A percentile compares a stretch with the other conserved stretches of the same genome.
Evolutionary conservation across 2,113 vertebrate genomes (phyloP).

Genomic region (Plecturocebus donacophilus): DNA sequence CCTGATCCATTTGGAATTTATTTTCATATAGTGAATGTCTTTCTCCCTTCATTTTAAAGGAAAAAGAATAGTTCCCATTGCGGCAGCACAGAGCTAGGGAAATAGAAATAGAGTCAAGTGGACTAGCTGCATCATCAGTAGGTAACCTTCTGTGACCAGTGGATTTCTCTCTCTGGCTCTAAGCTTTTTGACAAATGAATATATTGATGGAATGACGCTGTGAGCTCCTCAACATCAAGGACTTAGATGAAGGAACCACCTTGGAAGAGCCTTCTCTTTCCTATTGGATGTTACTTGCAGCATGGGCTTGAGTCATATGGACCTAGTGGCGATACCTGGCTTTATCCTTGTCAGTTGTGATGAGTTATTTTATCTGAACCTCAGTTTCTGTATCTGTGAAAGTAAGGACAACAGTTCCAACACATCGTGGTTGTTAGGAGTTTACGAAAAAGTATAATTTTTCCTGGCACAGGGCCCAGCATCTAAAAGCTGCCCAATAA

Average conservation of each 20-base stretch:
- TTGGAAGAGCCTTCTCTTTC: neutral
- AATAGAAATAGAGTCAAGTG: neutral
- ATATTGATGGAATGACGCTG: neutral
- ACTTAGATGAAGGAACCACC: neutral
- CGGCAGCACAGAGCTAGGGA: neutral
- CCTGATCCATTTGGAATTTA: neutral
- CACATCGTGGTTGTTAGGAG: neutral
- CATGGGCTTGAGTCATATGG: neutral
- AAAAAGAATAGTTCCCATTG: neutral
- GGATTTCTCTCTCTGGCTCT: neutral
- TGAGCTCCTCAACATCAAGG: neutral
- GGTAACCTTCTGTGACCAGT: fast-evolving
- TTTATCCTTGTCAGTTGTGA: neutral
- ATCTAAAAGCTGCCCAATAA: neutral
- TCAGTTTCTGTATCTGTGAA: neutral
- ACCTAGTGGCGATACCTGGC: neutral
- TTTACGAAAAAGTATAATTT: neutral
- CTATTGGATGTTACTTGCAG: neutral
- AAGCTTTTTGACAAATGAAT: neutral
- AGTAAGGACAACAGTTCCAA: neutral
- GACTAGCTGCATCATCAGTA: neutral
- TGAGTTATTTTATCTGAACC: neutral
- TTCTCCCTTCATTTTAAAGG: neutral
- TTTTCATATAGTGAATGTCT: neutral
- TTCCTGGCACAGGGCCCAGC: neutral